Conservation (phyloP, 1,140 invertebrate species). For the Drosophila aff. region DNA sequence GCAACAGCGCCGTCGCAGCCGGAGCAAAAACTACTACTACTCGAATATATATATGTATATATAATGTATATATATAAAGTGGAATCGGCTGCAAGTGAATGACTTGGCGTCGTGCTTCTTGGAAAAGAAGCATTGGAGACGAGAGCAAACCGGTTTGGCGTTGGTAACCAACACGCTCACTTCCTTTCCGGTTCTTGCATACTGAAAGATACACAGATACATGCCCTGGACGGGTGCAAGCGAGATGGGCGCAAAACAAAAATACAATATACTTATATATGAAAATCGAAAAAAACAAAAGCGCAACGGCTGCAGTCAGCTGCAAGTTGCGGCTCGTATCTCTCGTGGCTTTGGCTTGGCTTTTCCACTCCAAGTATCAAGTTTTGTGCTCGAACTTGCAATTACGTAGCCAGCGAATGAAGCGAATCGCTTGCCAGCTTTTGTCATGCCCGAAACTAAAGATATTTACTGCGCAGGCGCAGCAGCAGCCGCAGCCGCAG, state of each 20-base stretch:
- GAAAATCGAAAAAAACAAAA: constrained; percentile 11
- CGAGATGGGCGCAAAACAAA: constrained; percentile 45
- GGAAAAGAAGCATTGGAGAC: constrained; percentile 63
- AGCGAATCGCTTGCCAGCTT: constrained; percentile 70
- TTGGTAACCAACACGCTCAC: constrained; percentile 80
- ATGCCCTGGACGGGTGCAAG: constrained; percentile 19
- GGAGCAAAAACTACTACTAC: constrained; percentile 15
- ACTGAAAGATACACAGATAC: constrained; percentile 12
- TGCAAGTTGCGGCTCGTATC: constrained; percentile 65
- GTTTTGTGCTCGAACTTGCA: constrained; percentile 74
- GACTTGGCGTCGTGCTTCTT: constrained; percentile 76
- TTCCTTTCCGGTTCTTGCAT: constrained; percentile 80
- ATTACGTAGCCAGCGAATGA: constrained; percentile 71
- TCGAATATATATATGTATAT: background rate
- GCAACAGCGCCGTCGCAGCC: constrained; percentile 19
- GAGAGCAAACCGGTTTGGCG: constrained; percentile 55
- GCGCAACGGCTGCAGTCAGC: constrained; percentile 63
- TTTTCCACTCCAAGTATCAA: constrained; percentile 50
- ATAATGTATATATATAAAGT: constrained; percentile 40
- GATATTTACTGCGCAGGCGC: constrained; percentile 66
- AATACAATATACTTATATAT: constrained; percentile 12
- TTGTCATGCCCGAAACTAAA: constrained; percentile 71
- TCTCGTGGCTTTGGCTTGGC: constrained; percentile 18
- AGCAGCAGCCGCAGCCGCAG: constrained; percentile 24
- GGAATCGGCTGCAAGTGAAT: constrained; percentile 78